A percentile compares a stretch with the other conserved stretches of the same genome.
phyloP scores from a whole-genome alignment of 64 coral and sea anemone genomes.

The Montipora sp. region DNA sequence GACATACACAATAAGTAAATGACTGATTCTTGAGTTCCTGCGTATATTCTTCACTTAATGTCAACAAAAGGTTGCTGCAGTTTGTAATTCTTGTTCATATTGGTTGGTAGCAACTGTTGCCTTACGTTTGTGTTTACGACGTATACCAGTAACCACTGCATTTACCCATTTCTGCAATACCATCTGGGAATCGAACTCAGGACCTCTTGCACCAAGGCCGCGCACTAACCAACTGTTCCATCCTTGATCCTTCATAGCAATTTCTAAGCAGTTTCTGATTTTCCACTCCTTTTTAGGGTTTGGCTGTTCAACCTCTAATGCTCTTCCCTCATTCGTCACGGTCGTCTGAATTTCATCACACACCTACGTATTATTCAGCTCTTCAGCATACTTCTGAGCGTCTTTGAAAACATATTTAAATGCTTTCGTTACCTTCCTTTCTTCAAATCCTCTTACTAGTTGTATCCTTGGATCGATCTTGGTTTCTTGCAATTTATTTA shows the following conservation, averaged over 20 bases:
- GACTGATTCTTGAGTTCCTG: background rate
- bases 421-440: conserved; percentile 39
- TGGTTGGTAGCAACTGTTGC: conserved; percentile 20
- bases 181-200: background rate
- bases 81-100: background rate
- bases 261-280: conserved; percentile 26
- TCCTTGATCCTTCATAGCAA: background rate
- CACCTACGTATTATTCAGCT: background rate
- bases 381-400: conserved; percentile 24
- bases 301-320: conserved; percentile 8
- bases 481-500: conserved; percentile 14
- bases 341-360: conserved; percentile 25
- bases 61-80: background rate
- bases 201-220: too few species aligned
- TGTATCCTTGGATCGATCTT: background rate
- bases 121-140: conserved; percentile 28
- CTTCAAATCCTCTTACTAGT: conserved; percentile 2
- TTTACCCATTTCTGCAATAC: background rate
- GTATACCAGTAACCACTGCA: background rate
- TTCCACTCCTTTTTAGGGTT: conserved; percentile 12
- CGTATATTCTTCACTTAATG: background rate
- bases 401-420: conserved; percentile 37
- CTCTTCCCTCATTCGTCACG: conserved; percentile 23
- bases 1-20: conserved; percentile 2
- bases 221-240: background rate